These are phyloP conservation scores for Dolomedes plantarius DNA, from an alignment of 2,888 invertebrate species.

Conservation along the genomic window DNA sequence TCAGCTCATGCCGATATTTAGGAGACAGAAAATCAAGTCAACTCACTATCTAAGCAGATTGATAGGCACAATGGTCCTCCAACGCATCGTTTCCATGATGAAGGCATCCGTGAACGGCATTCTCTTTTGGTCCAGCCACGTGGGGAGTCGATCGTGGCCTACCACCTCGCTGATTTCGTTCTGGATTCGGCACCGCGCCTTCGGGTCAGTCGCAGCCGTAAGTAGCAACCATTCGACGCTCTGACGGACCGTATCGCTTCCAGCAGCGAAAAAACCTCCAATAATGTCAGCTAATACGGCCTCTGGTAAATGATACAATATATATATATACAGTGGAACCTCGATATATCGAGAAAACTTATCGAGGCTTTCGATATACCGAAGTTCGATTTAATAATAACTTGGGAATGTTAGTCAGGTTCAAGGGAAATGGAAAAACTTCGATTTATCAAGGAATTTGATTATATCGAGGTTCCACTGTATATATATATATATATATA, in stretches of 20 bases:
- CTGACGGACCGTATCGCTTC: slow-evolving; percentile 60
- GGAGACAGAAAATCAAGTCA: too few relatives aligned
- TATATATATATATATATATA: too few relatives aligned
- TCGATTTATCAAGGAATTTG: too few relatives aligned
- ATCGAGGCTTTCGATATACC: too few relatives aligned
- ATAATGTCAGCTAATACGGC: slow-evolving; percentile 45
- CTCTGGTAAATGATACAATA: too few relatives aligned
- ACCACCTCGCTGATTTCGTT: slow-evolving; percentile 60
- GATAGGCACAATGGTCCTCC: slow-evolving; percentile 58
- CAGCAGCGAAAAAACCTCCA: slow-evolving; percentile 55
- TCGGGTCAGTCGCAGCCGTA: slow-evolving; percentile 43
- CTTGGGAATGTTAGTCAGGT: too few relatives aligned
- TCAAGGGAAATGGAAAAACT: too few relatives aligned
- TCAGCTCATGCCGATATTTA: too few relatives aligned
- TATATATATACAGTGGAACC: too few relatives aligned
- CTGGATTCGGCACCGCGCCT: slow-evolving; percentile 66
- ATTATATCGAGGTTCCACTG: too few relatives aligned
- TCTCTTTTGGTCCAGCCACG: slow-evolving; percentile 28
- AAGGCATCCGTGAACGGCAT: slow-evolving; percentile 71
- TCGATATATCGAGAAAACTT: too few relatives aligned
- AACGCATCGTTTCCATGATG: slow-evolving; percentile 66
- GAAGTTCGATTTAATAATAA: too few relatives aligned
- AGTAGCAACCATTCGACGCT: slow-evolving; percentile 65
- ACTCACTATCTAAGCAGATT: slow-evolving; percentile 62
- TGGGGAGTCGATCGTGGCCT: slow-evolving; percentile 41